Evolutionary conservation across 2,113 vertebrate species (phyloP).

Genomic region (Procavia capensis): DNA sequence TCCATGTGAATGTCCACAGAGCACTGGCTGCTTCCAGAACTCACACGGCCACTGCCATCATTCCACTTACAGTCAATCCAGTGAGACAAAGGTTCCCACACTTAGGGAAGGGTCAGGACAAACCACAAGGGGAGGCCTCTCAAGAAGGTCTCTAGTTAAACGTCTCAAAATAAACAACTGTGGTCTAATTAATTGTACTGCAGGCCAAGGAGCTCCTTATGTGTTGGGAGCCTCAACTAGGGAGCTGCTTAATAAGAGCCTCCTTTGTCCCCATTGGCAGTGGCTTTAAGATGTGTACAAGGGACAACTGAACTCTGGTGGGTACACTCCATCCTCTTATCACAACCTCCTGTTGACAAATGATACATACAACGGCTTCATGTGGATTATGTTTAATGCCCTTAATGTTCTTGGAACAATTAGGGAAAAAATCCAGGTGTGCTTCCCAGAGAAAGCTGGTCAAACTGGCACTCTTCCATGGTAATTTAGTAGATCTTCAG

Average conservation of each 20-base stretch:
- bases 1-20: slow-evolving; percentile 80
- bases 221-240: slow-evolving; percentile 17
- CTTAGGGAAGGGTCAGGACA: slow-evolving; percentile 66
- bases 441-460: slow-evolving; percentile 11
- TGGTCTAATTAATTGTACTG: slow-evolving; percentile 75
- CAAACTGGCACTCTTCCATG: slow-evolving; percentile 9
- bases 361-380: neutral
- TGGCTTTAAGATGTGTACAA: neutral
- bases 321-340: neutral
- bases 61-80: slow-evolving; percentile 74
- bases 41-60: slow-evolving; percentile 50
- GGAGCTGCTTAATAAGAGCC: slow-evolving; percentile 41
- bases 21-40: neutral
- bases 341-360: neutral
- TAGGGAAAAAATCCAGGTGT: neutral
- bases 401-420: slow-evolving; percentile 27
- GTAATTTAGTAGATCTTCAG: neutral
- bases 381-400: neutral
- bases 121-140: slow-evolving; percentile 67
- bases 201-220: slow-evolving; percentile 61
- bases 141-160: slow-evolving; percentile 81
- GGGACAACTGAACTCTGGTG: neutral
- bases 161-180: slow-evolving; percentile 81
- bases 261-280: slow-evolving; percentile 45
- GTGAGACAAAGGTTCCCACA: slow-evolving; percentile 84